These are phyloP conservation scores for Sus cebifrons DNA, from an alignment of 2,797 vertebrate genomes.

Conservation along the genomic window DNA sequence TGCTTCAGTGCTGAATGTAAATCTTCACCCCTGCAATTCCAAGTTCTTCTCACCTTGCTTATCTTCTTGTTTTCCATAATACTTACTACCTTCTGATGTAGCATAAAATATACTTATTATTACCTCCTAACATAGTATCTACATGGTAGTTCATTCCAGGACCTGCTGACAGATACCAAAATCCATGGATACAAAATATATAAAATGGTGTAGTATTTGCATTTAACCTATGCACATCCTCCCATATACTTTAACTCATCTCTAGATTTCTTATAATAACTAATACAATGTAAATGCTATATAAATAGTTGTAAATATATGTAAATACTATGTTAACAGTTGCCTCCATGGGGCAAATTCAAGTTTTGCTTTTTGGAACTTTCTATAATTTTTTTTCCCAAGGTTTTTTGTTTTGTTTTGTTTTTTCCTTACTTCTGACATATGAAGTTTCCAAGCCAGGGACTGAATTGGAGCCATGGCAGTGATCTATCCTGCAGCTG, in stretches of 20 bases:
- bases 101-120: neutral
- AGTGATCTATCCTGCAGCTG: too few species aligned
- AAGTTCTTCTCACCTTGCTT: neutral
- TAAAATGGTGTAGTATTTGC: neutral
- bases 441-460: neutral
- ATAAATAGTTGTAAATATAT: neutral
- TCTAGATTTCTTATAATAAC: neutral
- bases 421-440: too few species aligned
- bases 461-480: too few species aligned
- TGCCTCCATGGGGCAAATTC: neutral
- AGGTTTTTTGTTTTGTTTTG: neutral
- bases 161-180: neutral
- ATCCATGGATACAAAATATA: neutral
- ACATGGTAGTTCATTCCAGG: neutral
- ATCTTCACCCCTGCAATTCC: neutral
- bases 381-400: neutral
- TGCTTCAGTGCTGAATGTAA: neutral
- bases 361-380: neutral
- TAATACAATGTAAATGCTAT: neutral
- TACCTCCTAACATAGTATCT: neutral
- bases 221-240: neutral
- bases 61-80: slow-evolving; percentile 1
- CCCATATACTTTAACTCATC: neutral
- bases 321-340: neutral
- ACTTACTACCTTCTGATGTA: neutral